Evolutionary conservation across 2,113 vertebrate species (phyloP), one percentile per base, ranked within the genome.

Genomic region (Heliornis fulica): DNA sequence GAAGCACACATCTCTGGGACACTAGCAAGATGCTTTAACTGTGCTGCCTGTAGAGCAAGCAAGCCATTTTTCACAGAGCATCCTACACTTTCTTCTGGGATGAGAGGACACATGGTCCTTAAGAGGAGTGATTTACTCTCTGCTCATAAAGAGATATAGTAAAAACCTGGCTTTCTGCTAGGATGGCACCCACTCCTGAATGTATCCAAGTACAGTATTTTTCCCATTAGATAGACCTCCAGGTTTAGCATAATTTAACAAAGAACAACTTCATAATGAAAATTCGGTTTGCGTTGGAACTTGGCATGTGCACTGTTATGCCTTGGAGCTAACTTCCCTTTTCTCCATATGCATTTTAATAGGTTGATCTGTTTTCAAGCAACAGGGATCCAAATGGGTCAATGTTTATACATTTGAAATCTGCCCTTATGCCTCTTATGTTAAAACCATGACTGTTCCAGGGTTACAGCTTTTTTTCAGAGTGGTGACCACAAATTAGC

Each of bases 91-190:
- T 72, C 50, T 61, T 87, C 78, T 45, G 69, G 53, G 85, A 81
- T 23, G 36, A 57, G 36, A 81, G 66, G 56, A 86, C 18, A 14
- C 38, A 9, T 4, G 25, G 40, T 66, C 63, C 63, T 54, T 75
- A 28, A 46, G 43, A 66, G 15, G 19, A 70, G 31, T 78, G 59
- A 90, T 95, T 93, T 93, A 83, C 46, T 25, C 26, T 69, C 56
- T 56, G 40, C 19, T 18, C 46, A 51, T 60, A 38, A 81, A 77
- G 32, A 77, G 22, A 59, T 74, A 8, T 1, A 60, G 51, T 43
- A 80, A 90, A 80, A 93, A 76, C 32, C 59, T 91, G 74, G 28
- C 48, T 89, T 96, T 90, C 70, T 95, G 41, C 71, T 92, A 29
- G 41, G 60, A 74, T 74, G 59, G 85, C 46, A 70, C 50, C 23